A percentile compares a stretch with the other conserved stretches of the same genome.
Evolutionary conservation across 92 coral and sea anemone species (phyloP).

Genomic region (Epizoanthus stellaris): DNA sequence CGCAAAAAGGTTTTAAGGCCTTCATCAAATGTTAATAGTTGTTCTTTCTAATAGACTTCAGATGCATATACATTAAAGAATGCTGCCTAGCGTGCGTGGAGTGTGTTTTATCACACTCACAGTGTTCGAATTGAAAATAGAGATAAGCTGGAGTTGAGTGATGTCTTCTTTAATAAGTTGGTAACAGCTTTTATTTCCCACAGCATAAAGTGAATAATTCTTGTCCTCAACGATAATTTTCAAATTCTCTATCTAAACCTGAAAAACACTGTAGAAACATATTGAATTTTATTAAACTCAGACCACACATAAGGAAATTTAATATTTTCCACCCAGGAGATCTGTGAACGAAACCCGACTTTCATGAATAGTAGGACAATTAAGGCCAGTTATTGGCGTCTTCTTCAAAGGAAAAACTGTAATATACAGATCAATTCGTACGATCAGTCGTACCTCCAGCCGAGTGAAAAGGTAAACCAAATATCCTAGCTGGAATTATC

Average conservation of each 20-base stretch:
- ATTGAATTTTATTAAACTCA: conserved; percentile 12
- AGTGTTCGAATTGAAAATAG: conserved; percentile 30
- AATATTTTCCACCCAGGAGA: conserved; percentile 46
- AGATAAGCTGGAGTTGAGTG: conserved; percentile 46
- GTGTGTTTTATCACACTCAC: conserved; percentile 29
- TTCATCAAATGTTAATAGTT: not conserved
- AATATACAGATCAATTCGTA: conserved; percentile 13
- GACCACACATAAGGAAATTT: conserved; percentile 46
- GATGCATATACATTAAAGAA: not conserved
- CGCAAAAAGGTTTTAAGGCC: not conserved
- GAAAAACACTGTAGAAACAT: conserved; percentile 11
- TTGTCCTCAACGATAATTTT: conserved; percentile 6
- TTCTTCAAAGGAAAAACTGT: conserved; percentile 38
- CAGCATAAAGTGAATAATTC: not conserved
- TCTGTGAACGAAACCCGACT: conserved; percentile 47
- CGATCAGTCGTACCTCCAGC: conserved; percentile 31
- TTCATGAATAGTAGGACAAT: conserved; percentile 46
- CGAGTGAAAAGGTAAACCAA: conserved; percentile 27
- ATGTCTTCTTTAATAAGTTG: conserved; percentile 34
- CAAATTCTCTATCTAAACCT: conserved; percentile 12
- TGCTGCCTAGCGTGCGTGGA: not conserved
- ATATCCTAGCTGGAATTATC: conserved; percentile 2
- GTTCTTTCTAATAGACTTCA: conserved; percentile 7
- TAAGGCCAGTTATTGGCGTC: conserved; percentile 32
- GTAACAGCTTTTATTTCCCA: conserved; percentile 43